Evolutionary conservation across 1,140 invertebrate genomes (phyloP).

Genomic region (Camponotus pennsylvanicus): DNA sequence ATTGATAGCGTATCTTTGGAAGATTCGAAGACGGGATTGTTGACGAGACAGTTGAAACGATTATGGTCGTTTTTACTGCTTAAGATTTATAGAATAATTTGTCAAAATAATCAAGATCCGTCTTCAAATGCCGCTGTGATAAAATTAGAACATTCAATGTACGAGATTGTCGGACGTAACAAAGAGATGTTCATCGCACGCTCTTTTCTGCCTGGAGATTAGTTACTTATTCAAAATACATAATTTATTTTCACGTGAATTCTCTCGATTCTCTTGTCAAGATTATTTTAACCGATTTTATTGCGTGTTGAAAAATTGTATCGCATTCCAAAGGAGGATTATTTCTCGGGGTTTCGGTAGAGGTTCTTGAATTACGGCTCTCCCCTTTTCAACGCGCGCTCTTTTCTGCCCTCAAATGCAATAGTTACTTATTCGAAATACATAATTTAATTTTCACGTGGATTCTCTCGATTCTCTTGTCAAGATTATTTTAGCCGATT

Average conservation of each 20-base stretch:
- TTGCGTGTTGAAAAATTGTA: not conserved
- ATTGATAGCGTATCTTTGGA: slow-evolving; percentile 28
- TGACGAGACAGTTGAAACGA: not conserved
- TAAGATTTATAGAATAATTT: not conserved
- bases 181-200: not conserved
- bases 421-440: too few relatives aligned
- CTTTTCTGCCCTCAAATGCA: too few relatives aligned
- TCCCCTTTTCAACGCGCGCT: not conserved
- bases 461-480: not conserved
- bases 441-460: not conserved
- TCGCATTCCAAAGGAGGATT: not conserved
- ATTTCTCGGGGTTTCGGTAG: not conserved
- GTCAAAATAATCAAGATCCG: not conserved
- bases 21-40: not conserved
- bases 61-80: not conserved
- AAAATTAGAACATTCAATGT: not conserved
- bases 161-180: not conserved
- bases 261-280: not conserved
- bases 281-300: not conserved
- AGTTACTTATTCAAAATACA: too few relatives aligned
- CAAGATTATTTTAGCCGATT: not conserved
- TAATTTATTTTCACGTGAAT: not conserved
- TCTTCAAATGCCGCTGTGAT: not conserved
- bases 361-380: not conserved
- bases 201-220: too few relatives aligned